phyloP scores from a whole-genome alignment of 2,888 invertebrate genomes.

The Selenia dentaria region DNA sequence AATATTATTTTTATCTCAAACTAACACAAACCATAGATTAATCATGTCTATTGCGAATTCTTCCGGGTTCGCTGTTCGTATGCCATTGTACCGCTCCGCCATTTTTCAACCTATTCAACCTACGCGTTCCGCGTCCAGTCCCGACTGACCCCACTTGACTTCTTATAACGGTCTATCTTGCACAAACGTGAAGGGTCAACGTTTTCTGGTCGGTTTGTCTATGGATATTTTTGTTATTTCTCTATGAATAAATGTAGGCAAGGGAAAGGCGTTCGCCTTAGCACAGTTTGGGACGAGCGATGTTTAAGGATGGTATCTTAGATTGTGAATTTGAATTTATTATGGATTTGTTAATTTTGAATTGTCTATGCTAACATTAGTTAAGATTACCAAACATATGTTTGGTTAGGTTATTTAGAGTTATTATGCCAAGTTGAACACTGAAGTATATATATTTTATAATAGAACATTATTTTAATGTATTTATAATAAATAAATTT shows the following conservation, averaged over 20 bases:
- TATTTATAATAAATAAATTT: too few species aligned
- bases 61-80: constrained; percentile 77
- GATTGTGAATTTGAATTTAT: constrained; percentile 30
- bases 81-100: constrained; percentile 75
- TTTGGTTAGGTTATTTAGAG: too few species aligned
- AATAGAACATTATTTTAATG: too few species aligned
- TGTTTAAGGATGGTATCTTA: constrained; percentile 36
- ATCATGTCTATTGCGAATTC: constrained; percentile 73
- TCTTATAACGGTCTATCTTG: constrained; percentile 20
- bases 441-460: too few species aligned
- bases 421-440: too few species aligned
- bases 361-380: constrained; percentile 8
- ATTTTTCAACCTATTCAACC: constrained; percentile 81
- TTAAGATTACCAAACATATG: too few species aligned
- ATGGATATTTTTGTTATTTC: constrained; percentile 84
- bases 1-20: constrained; percentile 11
- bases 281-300: constrained; percentile 67
- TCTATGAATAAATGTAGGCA: constrained; percentile 80
- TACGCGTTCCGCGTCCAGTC: constrained; percentile 63
- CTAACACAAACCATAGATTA: constrained; percentile 62
- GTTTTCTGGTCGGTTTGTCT: constrained; percentile 57
- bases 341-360: constrained; percentile 14
- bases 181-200: constrained; percentile 36
- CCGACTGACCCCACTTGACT: constrained; percentile 46
- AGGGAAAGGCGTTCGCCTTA: constrained; percentile 84